Evolutionary conservation across 2,888 invertebrate species (phyloP).

Genomic region (Drosophila rubida): DNA sequence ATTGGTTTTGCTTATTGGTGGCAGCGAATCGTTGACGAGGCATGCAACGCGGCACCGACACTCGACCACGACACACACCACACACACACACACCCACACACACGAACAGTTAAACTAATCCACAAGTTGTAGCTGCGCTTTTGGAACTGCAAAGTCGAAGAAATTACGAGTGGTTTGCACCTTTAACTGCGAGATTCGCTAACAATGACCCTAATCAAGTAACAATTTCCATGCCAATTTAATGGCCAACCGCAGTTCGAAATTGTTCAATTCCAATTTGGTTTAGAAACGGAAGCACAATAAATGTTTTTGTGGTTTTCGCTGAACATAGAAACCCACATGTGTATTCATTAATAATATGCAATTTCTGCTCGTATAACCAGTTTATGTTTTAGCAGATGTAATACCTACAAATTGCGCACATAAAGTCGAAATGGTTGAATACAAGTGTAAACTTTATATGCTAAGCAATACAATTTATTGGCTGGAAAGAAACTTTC

Average conservation of each 20-base stretch:
- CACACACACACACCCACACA: slow-evolving; percentile 10
- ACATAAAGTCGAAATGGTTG: too few species aligned
- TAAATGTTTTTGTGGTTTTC: background rate
- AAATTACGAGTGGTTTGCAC: background rate
- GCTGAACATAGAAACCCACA: too few species aligned
- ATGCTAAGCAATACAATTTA: too few species aligned
- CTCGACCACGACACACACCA: slow-evolving; percentile 21
- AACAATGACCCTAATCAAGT: too few species aligned
- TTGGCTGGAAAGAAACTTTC: too few species aligned
- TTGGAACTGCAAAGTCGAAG: background rate
- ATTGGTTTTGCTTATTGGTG: slow-evolving; percentile 63
- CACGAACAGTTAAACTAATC: background rate
- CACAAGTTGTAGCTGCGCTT: background rate
- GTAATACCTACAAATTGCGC: too few species aligned
- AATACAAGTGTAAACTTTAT: too few species aligned
- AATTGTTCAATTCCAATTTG: background rate
- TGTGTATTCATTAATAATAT: too few species aligned
- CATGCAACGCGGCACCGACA: slow-evolving; percentile 69
- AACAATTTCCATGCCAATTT: background rate
- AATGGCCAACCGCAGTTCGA: background rate
- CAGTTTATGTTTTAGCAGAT: too few species aligned
- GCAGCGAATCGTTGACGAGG: slow-evolving; percentile 49
- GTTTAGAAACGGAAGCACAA: background rate
- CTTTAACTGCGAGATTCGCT: too few species aligned
- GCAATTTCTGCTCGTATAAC: too few species aligned